These are phyloP conservation scores for Nanger granti DNA, from an alignment of 2,113 vertebrate genomes.

Conservation along the genomic window DNA sequence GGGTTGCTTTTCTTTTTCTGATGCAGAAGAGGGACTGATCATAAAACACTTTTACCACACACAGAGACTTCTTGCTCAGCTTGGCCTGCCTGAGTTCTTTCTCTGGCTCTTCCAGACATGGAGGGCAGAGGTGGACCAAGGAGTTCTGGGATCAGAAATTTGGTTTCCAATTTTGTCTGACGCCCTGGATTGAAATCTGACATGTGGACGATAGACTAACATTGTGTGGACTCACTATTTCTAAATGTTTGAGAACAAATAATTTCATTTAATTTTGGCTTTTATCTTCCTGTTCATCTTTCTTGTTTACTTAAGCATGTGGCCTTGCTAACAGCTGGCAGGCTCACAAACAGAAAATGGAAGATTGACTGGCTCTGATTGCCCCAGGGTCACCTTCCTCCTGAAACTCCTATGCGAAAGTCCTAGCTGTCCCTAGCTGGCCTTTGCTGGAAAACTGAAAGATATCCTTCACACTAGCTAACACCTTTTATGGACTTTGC, in stretches of 20 bases:
- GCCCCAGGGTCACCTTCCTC: not conserved
- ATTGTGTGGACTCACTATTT: not conserved
- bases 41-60: not conserved
- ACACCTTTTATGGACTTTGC: not conserved
- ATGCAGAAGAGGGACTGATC: not conserved
- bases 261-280: slow-evolving; percentile 29
- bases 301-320: slow-evolving; percentile 42
- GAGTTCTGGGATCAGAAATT: not conserved
- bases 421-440: slow-evolving; percentile 32
- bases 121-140: not conserved
- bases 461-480: not conserved
- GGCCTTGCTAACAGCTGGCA: slow-evolving; percentile 36
- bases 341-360: slow-evolving; percentile 28
- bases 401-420: slow-evolving; percentile 32
- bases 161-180: slow-evolving; percentile 17
- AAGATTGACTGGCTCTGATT: not conserved
- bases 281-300: slow-evolving; percentile 44
- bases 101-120: not conserved
- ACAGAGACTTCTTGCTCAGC: not conserved
- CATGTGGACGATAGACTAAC: not conserved
- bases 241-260: slow-evolving; percentile 40
- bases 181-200: not conserved
- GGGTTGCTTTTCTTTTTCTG: not conserved
- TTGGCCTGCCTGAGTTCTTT: not conserved
- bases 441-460: not conserved